Evolutionary conservation across 2,888 invertebrate species (phyloP), one percentile per base, ranked within the genome.

Genomic region (Punctoribates punctum): DNA sequence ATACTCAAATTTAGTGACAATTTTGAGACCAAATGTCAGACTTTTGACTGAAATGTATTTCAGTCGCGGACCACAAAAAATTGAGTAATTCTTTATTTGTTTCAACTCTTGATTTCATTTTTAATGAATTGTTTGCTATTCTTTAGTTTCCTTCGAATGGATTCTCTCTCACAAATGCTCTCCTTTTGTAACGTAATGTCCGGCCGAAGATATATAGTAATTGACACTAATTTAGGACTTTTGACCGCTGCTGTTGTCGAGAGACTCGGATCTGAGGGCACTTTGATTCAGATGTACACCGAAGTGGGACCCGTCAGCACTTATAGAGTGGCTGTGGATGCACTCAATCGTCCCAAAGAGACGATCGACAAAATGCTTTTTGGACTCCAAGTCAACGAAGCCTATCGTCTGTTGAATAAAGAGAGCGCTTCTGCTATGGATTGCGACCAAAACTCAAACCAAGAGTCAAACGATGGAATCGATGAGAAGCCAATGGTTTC

Each of bases 161-260:
- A 99, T 82, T 90, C 94, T 1, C 84, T 99, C 42, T 91, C 95
- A 0, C 96, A 96, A 84, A 88, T 98, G 29, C 85, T 96, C 67
- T 89, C 91, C 0, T 89, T 90, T 80, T 88, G 90, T 0, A 94
- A 96, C 81, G 87, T 97, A 11, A 90, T 90, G 81, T 88, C 90
- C 0, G 89, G 83, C 46, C 77, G 78, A 3, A 78, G 78, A 72
- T 81, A 79, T 73, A 78, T 81, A 29, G 77, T 81, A 15, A 87
- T 79, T 91, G 92, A 0, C 82, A 92, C 93, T 75, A 92, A 92
- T 46, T 89, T 90, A 82, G 97, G 96, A 0, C 85, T 98, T 65
- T 83, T 94, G 38, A 88, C 92, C 6, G 93, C 95, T 0, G 89
- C 92, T 1, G 86, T 96, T 81, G 83, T 97, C 65, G 91, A 93